These are phyloP conservation scores for Hemibagrus wyckioides DNA, from an alignment of 2,113 vertebrate species.

Conservation along the genomic window DNA sequence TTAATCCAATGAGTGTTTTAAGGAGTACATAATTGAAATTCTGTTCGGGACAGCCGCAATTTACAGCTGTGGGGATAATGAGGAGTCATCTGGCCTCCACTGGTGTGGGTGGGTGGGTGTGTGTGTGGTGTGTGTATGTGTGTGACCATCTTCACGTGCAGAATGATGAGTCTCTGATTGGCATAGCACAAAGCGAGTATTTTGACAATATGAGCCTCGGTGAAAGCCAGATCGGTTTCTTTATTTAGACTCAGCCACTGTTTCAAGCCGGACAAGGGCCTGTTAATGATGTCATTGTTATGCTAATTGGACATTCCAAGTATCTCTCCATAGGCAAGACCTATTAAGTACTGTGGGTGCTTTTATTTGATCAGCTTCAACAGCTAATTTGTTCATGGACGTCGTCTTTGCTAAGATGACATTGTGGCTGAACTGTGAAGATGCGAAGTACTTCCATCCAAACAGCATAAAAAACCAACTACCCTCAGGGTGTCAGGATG, in stretches of 20 bases:
- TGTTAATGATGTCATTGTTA: constrained; percentile 88
- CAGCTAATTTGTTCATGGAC: constrained; percentile 11
- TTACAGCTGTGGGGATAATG: constrained; percentile 83
- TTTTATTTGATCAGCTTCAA: constrained; percentile 26
- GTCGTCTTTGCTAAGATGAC: background rate
- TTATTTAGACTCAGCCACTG: constrained; percentile 80
- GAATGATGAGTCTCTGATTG: constrained; percentile 89
- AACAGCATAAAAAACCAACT: background rate
- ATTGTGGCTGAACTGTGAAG: background rate
- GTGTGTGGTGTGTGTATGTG: constrained; percentile 50
- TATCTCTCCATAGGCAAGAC: constrained; percentile 49
- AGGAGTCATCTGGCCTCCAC: constrained; percentile 82
- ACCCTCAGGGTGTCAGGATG: background rate
- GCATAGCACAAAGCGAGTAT: constrained; percentile 75
- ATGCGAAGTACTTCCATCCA: background rate
- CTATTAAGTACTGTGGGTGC: constrained; percentile 19
- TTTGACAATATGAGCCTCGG: constrained; percentile 74
- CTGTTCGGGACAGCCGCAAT: constrained; percentile 80
- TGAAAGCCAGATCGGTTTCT: constrained; percentile 75
- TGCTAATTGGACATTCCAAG: constrained; percentile 76
- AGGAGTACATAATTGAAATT: constrained; percentile 86
- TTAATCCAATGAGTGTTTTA: constrained; percentile 78
- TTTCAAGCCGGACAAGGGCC: constrained; percentile 85
- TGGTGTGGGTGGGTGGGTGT: constrained; percentile 56
- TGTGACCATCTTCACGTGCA: constrained; percentile 77